Percentiles rank a stretch among this genome's conserved stretches.
Evolutionary conservation across 2,797 vertebrate species (phyloP).

Genomic region (Pyrocephalus nanus): DNA sequence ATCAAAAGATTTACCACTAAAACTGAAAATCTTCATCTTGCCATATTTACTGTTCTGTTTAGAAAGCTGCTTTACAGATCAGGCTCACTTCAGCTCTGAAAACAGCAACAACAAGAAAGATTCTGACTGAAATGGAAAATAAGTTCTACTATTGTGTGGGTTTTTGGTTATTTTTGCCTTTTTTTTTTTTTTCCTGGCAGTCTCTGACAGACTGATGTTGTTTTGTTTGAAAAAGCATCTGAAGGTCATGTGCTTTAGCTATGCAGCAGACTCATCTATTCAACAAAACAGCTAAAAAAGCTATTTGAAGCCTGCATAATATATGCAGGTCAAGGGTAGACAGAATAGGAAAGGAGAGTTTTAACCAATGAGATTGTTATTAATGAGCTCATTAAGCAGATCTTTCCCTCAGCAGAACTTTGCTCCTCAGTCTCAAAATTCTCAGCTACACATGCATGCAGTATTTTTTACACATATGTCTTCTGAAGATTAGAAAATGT

Average conservation of each 20-base stretch:
- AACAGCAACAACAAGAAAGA: background rate
- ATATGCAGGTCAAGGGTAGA: conserved; percentile 17
- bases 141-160: background rate
- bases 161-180: background rate
- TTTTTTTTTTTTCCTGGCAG: background rate
- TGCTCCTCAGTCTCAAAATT: background rate
- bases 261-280: background rate
- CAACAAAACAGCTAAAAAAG: background rate
- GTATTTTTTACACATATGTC: accelerated
- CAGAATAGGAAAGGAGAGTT: background rate
- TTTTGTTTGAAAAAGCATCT: background rate
- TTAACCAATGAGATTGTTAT: conserved; percentile 22
- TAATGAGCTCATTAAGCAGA: conserved; percentile 24
- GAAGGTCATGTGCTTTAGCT: conserved; percentile 1
- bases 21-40: background rate
- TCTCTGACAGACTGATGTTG: background rate
- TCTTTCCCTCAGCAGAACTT: background rate
- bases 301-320: conserved; percentile 23
- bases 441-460: background rate
- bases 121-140: background rate
- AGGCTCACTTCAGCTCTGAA: background rate
- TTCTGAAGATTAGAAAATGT: background rate
- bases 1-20: background rate
- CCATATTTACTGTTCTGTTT: background rate
- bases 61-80: background rate